Evolutionary conservation across 2,888 invertebrate genomes (phyloP).

Genomic region (Cybosia mesomella): DNA sequence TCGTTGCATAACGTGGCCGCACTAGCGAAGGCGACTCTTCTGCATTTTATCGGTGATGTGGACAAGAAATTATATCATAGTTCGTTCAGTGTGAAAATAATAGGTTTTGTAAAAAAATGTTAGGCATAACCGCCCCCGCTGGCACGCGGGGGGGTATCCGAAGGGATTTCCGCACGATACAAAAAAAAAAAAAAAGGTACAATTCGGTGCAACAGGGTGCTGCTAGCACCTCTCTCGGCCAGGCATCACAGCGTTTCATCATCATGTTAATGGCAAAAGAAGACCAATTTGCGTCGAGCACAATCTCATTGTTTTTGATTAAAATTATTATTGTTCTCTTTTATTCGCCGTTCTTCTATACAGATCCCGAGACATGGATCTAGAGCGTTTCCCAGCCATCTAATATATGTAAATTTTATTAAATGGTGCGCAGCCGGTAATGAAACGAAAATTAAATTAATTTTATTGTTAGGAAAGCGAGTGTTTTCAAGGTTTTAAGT

Average conservation of each 20-base stretch:
- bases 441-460: conserved; percentile 59
- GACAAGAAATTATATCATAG: not conserved
- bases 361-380: conserved; percentile 56
- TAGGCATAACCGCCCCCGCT: no score
- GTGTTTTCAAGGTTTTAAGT: not conserved
- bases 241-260: conserved; percentile 69
- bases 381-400: conserved; percentile 37
- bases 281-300: conserved; percentile 78
- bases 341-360: conserved; percentile 58
- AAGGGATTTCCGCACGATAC: no score
- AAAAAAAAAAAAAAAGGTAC: conserved; percentile 36
- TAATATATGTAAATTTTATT: conserved; percentile 49
- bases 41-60: no score
- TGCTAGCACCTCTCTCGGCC: conserved; percentile 56
- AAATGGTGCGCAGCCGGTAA: conserved; percentile 53
- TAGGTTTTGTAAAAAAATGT: not conserved
- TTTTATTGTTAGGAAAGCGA: conserved; percentile 52
- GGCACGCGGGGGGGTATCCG: no score
- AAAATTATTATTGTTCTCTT: conserved; percentile 80
- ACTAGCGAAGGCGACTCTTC: no score
- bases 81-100: not conserved
- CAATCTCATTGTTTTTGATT: conserved; percentile 84
- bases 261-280: conserved; percentile 76
- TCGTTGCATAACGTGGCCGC: no score
- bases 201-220: conserved; percentile 52